Base-by-base conservation (phyloP, 2,113 vertebrate genomes). In the Pseudopodoces humilis region DNA sequence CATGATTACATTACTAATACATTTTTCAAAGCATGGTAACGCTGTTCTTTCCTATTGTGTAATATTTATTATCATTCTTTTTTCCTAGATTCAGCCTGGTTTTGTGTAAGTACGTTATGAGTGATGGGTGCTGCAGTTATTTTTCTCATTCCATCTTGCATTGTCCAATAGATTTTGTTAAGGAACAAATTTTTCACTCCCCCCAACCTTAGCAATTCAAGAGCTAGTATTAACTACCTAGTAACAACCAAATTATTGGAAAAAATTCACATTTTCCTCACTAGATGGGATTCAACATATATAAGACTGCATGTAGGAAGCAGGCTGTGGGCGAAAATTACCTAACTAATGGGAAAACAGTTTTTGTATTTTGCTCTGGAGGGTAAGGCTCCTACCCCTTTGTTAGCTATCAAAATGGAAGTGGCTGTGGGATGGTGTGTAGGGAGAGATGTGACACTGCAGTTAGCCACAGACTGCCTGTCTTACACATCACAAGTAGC, bases 61-160 rank as follows among this genome's bases (percentile, higher is more conserved):
- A 84, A 19, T 90, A 90, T 79, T 95, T 95, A 72, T 65, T 94
- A 59, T 63, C n/a, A 50, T 90, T 93, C 27, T 84, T 91, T 87
- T 79, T 25, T 56, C 31, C 68, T 70, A 55, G 22, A 90, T 87
- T 83, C 44, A 92, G 50, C 20, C 74, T 90, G n/a, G 19, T 74
- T 92, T 87, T 88, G 22, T 88, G 55, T 56, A 28, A 65, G 43
- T 43, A 17, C 56, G 18, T 71, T 74, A 44, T 30, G 58, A 79
- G 20, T 69, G 50, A 77, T 88, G 50, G 20, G 6, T 83, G 16
- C 25, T 91, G 28, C 46, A 49, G 47, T 83, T 91, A 68, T 62
- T 92, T 78, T 92, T 83, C 78, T 89, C 15, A 27, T 47, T 95
- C 37, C 25, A 15, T 37, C 53, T 82, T 90, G 23, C 58, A 33